Base-by-base conservation (phyloP, 1,140 invertebrate genomes). In the Drosophila athabasca region DNA sequence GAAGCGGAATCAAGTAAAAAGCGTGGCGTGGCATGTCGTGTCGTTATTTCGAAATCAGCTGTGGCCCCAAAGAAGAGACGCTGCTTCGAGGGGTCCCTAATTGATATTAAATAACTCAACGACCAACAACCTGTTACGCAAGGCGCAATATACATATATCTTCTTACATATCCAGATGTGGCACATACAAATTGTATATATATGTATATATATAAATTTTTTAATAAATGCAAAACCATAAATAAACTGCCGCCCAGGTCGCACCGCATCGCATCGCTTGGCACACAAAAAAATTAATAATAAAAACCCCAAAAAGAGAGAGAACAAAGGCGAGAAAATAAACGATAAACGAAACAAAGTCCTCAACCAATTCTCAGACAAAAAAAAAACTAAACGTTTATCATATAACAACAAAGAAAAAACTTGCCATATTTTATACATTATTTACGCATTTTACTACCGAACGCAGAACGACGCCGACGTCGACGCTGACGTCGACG, bases 221-320 rank as follows among this genome's bases (percentile, higher is more conserved):
- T 85, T 79, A 88, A 88, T 82, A 87, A 88, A 87, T 87, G 83
- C 78, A 87, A 72, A 87, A 75, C 83, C 78, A 87, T 87, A 87
- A 87, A 87, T 87, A 88, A 87, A 87, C 79, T 82, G 74, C 67
- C 65, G 82, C 59, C 82, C 81, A 85, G 74, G 81, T 85, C 46
- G 51, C 11, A 13, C 11, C 43, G 35, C 11, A 5, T 4, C 31
- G 9, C 8, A 9, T 3, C 31, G 31, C 9, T 4, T 35, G 6
- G 29, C 29, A 11, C 11, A 39, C 35, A 13, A 1, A 39, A 35
- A 52, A 81, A 83, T 68, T 77, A 81, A 84, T 77, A 77, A 81
- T 77, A 81, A 81, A 84, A 54, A 84, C 80, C 59, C 65, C 67
- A 29, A 54, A 59, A 45, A 52, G 45, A 51, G 19, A 49, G 15